Conservation (phyloP, 1,140 invertebrate genomes). For the Phthorimaea operculella region DNA sequence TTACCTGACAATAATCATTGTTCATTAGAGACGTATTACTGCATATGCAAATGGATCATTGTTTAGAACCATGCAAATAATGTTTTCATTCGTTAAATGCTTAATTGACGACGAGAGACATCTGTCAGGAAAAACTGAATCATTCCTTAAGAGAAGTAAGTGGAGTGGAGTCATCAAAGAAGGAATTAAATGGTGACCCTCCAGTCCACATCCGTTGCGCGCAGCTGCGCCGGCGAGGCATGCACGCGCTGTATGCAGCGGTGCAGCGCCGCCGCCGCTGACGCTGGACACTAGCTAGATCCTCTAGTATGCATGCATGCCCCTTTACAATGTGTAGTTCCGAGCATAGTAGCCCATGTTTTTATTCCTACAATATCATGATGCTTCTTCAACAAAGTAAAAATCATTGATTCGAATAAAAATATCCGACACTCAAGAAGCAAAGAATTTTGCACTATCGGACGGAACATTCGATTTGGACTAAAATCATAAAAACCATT, state of each 20-base stretch:
- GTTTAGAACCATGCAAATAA: constrained; percentile 46
- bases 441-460: too few relatives aligned
- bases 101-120: constrained; percentile 51
- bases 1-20: constrained; percentile 42
- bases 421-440: too few relatives aligned
- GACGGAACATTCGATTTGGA: not conserved
- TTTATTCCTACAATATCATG: too few relatives aligned
- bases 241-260: too few relatives aligned
- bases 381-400: too few relatives aligned
- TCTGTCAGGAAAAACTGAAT: constrained; percentile 56
- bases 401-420: too few relatives aligned
- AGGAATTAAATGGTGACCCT: constrained; percentile 51
- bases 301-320: too few relatives aligned
- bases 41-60: constrained; percentile 54
- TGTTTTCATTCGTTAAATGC: constrained; percentile 45
- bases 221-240: constrained; percentile 30
- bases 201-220: constrained; percentile 43
- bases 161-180: constrained; percentile 40
- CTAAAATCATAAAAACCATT: constrained; percentile 29
- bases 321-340: too few relatives aligned
- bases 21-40: constrained; percentile 38
- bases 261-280: constrained; percentile 17
- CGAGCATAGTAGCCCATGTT: too few relatives aligned
- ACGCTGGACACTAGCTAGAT: constrained; percentile 12
- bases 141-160: constrained; percentile 40